Percentiles rank a stretch among this genome's conserved stretches.
Conservation (phyloP, 2,113 vertebrate genomes). For the Pan paniscus region DNA sequence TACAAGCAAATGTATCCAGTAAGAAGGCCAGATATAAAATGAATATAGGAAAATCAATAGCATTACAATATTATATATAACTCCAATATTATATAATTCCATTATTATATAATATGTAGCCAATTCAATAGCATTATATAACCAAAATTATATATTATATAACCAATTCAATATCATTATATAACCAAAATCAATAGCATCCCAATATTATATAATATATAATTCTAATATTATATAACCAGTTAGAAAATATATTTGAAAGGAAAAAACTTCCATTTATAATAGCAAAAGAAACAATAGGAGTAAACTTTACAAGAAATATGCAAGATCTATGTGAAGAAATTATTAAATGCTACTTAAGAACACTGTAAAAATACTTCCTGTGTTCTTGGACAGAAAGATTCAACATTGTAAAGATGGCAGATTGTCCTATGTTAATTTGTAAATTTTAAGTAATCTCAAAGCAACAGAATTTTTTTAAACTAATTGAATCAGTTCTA, state of each 20-base stretch:
- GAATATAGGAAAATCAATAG: conserved; percentile 32
- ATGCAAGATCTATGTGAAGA: not conserved
- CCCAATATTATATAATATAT: not conserved
- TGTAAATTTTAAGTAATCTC: conserved; percentile 23
- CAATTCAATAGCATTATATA: too few species aligned
- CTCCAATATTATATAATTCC: not conserved
- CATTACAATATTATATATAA: not conserved
- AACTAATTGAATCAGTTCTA: not conserved
- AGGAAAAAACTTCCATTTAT: not conserved
- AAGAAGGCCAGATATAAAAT: not conserved
- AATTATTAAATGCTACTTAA: conserved; percentile 4
- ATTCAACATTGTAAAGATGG: not conserved
- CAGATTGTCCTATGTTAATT: not conserved
- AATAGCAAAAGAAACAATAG: conserved; percentile 33
- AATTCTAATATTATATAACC: not conserved
- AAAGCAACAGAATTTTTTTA: not conserved
- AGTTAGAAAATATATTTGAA: conserved; percentile 15
- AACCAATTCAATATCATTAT: too few species aligned
- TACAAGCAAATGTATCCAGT: not conserved
- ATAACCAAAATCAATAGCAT: not conserved
- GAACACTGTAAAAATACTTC: not conserved
- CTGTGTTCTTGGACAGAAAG: conserved; percentile 8
- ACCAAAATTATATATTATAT: not conserved
- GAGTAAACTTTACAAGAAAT: conserved; percentile 15
- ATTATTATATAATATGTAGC: too few species aligned